Base-by-base conservation (phyloP, 2,888 invertebrate species). In the Drosophila testacea region DNA sequence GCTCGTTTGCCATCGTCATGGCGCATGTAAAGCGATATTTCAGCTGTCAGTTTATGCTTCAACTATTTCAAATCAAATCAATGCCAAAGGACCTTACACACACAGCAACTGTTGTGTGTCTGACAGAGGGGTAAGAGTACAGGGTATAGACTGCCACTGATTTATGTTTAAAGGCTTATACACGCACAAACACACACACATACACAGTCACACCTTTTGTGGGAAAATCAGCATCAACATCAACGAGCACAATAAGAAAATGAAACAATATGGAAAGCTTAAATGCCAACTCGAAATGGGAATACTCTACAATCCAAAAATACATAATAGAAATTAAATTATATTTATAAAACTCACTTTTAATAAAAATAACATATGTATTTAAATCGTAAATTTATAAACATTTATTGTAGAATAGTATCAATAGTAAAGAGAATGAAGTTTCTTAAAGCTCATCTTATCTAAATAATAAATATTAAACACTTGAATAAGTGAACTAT, bases 21-120 rank as follows among this genome's bases (percentile, higher is more conserved):
- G 63, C 66, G 75, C 76, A 82, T 84, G 87, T 84, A 87, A 84
- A 84, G 60, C 82, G 87, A 84, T 87, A 84, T 84, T 84, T 84
- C 84, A 84, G 76, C 87, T 84, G 83, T 87, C 83, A 84, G 70
- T 87, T 84, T 82, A 87, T 84, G 83, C 80, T 80, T 82, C 82
- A 84, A 82, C 83, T 84, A 84, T 87, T 84, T 76, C 78, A 79
- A 84, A 84, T 84, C 83, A 84, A 84, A 84, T 84, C 83, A 87
- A 87, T 82, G 80, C 78, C 81, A 83, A 77, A 81, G 82, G 72
- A 79, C 63, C 72, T 44, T 32, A 27, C 47, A 42, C 46, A 22
- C 47, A 42, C 46, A 39, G 13, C 30, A 30, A 30, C 39, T 39
- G 38, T 32, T 38, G 46, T 27, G 48, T 41, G 52, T 47, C 22